These are phyloP conservation scores for Thoracochromis brauschi DNA, from an alignment of 2,113 vertebrate genomes.

Conservation along the genomic window DNA sequence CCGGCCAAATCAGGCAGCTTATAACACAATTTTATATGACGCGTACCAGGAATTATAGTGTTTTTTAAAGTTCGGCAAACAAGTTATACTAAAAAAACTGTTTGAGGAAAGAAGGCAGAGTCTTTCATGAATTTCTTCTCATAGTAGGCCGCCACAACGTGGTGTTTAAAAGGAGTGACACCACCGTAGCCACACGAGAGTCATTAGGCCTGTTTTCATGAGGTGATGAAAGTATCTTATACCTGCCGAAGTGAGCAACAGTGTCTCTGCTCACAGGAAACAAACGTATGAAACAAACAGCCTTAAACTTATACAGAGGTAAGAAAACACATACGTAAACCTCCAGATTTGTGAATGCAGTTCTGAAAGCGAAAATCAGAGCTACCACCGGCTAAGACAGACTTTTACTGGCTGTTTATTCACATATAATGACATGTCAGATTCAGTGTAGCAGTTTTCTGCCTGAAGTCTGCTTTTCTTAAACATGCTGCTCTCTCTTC, in stretches of 20 bases:
- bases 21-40: neutral
- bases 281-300: neutral
- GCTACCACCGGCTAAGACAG: neutral
- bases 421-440: neutral
- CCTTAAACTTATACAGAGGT: neutral
- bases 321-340: neutral
- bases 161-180: neutral
- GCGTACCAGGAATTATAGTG: rapidly evolving
- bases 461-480: neutral
- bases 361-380: neutral
- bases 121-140: neutral
- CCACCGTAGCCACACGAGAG: neutral
- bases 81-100: neutral
- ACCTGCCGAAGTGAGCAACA: neutral
- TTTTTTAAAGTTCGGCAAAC: neutral
- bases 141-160: neutral
- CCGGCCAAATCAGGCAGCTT: rapidly evolving
- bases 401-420: neutral
- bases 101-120: neutral
- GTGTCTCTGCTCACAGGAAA: neutral
- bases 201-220: neutral
- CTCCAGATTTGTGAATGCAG: neutral
- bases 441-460: neutral
- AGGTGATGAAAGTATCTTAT: neutral
- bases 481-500: neutral